Base-by-base conservation (phyloP, 1,140 invertebrate species). In the Cotesia glomerata region DNA sequence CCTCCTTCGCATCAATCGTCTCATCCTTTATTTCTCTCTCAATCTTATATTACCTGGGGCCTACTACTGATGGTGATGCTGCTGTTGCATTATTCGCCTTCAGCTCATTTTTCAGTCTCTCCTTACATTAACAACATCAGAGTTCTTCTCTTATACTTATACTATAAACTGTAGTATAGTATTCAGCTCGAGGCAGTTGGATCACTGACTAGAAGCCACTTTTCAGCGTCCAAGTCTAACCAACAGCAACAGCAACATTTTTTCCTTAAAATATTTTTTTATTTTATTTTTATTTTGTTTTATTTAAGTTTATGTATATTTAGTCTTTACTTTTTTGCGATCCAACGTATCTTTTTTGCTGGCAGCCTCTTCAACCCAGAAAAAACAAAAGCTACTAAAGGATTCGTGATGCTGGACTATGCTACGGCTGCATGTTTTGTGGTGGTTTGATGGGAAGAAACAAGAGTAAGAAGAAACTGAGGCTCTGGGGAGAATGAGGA, bases 401-500 rank as follows among this genome's bases (percentile, higher is more conserved):
- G 39, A 45, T 45, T 45, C 11, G 39, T 26, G 26, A 26, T 26
- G 26, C 26, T 26, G 26, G 26, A 26, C 26, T 26, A 26, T 26
- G 11, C 39, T 45, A 45, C 5, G 39, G 39, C 5, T 45, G 39
- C 7, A 45, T 45, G 39, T 45, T 45, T 45, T 45, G 39, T 45
- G 39, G 7, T 45, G 39, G 36, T 16, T 34, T 49, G 75, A 45
- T n/a, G 61, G 56, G 51, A 73, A 26, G 64, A 63, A 36, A 54
- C 11, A 62, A 39, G 63, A 35, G 26, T 63, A 26, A 26, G 35
- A 39, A 65, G 63, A 65, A 51, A 39, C 14, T 8, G 35, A 18
- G 34, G 16, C 9, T 16, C 11, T 51, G 26, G 76, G 69, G 69
- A 76, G 69, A 71, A 78, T 75, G 77, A 79, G 74, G 77, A 74